Percentiles rank a stretch among this genome's conserved stretches.
Conservation (phyloP, 2,113 vertebrate genomes). For the Tursiops truncatus region DNA sequence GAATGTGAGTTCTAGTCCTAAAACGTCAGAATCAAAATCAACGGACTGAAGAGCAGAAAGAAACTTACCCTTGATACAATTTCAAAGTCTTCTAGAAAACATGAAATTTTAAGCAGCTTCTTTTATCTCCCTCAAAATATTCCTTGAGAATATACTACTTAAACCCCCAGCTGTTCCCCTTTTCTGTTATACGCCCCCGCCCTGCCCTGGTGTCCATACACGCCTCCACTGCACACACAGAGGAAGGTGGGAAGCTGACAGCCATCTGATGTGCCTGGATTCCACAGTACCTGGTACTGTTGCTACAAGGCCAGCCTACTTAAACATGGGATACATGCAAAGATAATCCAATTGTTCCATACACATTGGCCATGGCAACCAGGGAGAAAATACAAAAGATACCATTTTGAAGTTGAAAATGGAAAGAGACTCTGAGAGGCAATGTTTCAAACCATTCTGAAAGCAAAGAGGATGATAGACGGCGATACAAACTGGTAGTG, state of each 20-base stretch:
- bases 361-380: not conserved
- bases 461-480: constrained; percentile 1
- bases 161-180: not conserved
- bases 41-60: not conserved
- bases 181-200: not conserved
- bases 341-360: not conserved
- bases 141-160: not conserved
- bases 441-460: not conserved
- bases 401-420: not conserved
- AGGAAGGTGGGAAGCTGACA: not conserved
- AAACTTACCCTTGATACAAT: constrained; percentile 7
- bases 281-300: not conserved
- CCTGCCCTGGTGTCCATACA: not conserved
- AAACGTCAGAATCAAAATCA: constrained; percentile 15
- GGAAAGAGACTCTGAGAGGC: not conserved
- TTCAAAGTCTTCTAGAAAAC: constrained; percentile 46
- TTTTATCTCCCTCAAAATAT: constrained; percentile 8
- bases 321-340: not conserved
- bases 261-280: not conserved
- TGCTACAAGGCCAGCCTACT: not conserved
- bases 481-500: not conserved
- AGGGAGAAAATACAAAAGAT: not conserved
- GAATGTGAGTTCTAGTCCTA: not conserved
- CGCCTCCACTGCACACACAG: not conserved
- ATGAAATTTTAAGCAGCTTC: constrained; percentile 36